These are phyloP conservation scores for Polymixis flavicincta DNA, from an alignment of 2,888 invertebrate genomes.

Conservation along the genomic window DNA sequence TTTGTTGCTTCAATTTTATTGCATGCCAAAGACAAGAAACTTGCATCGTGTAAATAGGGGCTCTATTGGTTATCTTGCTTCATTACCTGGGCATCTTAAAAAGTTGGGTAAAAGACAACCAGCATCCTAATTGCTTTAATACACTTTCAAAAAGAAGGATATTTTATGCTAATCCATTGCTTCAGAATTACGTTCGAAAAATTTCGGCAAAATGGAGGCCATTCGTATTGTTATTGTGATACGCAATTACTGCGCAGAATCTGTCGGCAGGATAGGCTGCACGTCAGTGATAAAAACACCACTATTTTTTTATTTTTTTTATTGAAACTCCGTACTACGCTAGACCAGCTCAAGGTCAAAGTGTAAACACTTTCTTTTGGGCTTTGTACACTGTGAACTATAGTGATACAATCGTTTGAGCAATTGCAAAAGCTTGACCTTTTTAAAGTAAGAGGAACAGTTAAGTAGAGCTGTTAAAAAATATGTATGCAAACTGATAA, in stretches of 20 bases:
- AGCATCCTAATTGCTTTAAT: too few relatives aligned
- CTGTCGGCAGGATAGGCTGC: not conserved
- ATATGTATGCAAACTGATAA: accelerated
- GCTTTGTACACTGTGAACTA: not conserved
- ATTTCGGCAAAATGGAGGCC: too few relatives aligned
- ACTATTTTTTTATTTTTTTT: too few relatives aligned
- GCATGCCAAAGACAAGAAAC: not conserved
- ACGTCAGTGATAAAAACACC: not conserved
- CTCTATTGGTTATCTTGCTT: not conserved
- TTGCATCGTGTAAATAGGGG: not conserved
- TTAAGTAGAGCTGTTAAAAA: not conserved
- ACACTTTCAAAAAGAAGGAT: too few relatives aligned
- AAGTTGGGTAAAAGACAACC: not conserved
- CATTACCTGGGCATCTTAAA: not conserved
- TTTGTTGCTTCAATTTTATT: not conserved
- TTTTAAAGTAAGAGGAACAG: not conserved
- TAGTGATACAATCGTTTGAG: not conserved
- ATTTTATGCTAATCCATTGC: too few relatives aligned
- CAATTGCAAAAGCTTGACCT: accelerated
- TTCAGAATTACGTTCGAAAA: too few relatives aligned
- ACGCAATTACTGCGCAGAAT: not conserved
- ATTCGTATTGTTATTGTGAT: too few relatives aligned
- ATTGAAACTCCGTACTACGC: not conserved
- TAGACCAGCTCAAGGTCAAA: not conserved
- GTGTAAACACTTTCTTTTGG: not conserved